A percentile compares a stretch with the other conserved stretches of the same genome.
phyloP scores from a whole-genome alignment of 2,113 vertebrate genomes.

The Indicator maculatus region DNA sequence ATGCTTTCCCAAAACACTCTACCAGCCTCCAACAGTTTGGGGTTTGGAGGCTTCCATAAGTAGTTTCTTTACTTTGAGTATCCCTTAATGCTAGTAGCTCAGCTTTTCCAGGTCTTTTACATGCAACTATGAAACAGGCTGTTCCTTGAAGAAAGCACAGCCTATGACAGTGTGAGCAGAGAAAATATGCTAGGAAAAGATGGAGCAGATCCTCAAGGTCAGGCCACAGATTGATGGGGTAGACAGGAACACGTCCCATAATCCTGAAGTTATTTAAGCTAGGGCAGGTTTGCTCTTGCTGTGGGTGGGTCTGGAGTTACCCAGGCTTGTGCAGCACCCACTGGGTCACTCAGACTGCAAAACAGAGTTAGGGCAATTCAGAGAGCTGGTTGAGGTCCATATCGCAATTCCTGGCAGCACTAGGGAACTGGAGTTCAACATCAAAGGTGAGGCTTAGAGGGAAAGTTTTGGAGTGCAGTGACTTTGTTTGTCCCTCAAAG shows the following conservation, averaged over 20 bases:
- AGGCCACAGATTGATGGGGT: neutral
- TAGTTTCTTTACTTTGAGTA: neutral
- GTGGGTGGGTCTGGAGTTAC: neutral
- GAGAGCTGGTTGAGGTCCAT: neutral
- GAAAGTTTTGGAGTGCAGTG: neutral
- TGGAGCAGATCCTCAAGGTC: neutral
- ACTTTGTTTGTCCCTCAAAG: neutral
- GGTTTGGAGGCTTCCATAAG: neutral
- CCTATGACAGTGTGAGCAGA: neutral
- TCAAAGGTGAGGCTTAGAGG: neutral
- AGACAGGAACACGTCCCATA: neutral
- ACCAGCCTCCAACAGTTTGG: neutral
- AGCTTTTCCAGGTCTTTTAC: neutral
- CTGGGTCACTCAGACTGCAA: neutral
- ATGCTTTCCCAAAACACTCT: neutral
- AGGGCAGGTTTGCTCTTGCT: neutral
- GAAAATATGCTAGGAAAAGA: neutral
- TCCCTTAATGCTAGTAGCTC: neutral
- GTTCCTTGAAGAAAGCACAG: neutral
- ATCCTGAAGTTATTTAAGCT: neutral
- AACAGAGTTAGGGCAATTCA: neutral
- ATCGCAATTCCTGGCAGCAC: neutral
- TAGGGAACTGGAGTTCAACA: neutral
- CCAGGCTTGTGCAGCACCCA: rapidly evolving
- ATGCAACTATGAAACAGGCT: neutral